Evolutionary conservation across 1,140 invertebrate genomes (phyloP), one percentile per base, ranked within the genome.

Genomic region (Euwallacea fornicatus): DNA sequence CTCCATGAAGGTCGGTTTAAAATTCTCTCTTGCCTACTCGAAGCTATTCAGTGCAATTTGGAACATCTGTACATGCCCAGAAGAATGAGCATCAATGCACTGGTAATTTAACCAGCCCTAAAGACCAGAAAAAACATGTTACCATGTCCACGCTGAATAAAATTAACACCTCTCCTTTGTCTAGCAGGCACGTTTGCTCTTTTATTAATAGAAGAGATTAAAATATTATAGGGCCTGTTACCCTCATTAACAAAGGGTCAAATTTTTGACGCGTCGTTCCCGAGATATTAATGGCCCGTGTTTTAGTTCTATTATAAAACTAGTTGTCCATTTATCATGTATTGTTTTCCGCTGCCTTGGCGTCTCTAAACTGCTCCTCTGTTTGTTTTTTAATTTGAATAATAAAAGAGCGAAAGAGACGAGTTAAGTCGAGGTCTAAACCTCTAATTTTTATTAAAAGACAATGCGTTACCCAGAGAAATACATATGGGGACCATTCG

Each of bases 261-360:
- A 42, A 54, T 62, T 69, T 74, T 74, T 74, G 71, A 74, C 73
- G 41, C 46, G 69, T 44, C 44, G 53, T 74, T 71, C 63, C 59
- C n/a, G 44, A 70, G 21, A 71, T 65, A 74, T 74, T 74, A 74
- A 74, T 74, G 73, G 60, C 42, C 42, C 42, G 21, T 33, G 21
- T 33, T 33, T 33, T 33, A 33, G 21, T 41, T 43, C 58, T 47
- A 58, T 71, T 71, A 65, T 74, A 44, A 61, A 72, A 65, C 66
- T 64, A 13, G 66, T 71, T 74, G 73, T 72, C 73, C 73, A 74
- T 74, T 74, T 72, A 69, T 74, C 73, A 74, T 56, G 70, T 66
- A 55, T 74, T 74, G 73, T 74, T 72, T 74, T 70, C 60, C 16
- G 56, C 13, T 42, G 21, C 21, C 43, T 21, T 44, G 10, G 41